Base-by-base conservation (phyloP, 2,797 vertebrate species). In the Gymnothorax javanicus region DNA sequence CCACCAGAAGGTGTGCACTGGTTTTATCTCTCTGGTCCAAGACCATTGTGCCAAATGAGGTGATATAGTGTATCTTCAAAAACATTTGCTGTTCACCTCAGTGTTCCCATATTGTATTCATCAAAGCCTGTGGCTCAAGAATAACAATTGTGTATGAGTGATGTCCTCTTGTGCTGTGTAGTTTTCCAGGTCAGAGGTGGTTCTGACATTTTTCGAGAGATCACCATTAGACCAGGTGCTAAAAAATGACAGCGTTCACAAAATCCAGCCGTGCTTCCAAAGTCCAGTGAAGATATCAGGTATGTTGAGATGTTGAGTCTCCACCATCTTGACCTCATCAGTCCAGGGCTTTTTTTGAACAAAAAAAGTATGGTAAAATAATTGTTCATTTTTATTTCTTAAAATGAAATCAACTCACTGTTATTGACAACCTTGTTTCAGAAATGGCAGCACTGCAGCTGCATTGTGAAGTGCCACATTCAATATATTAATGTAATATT, bases 111-210 rank as follows among this genome's bases (percentile, higher is more conserved):
- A 13, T 71, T 5, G 33, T 33, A 73, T 12, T 4, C 33, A 77
- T 27, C 52, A 43, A 52, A 4, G 33, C 25, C 6, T 13, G 9
- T 43, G 50, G 64, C 15, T 3, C 8, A 56, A n/a, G 20, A 17
- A 59, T 20, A 23, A 58, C 56, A 57, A 20, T 58, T 6, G 23
- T 25, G 11, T 50, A n/a, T 82, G 57, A 62, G n/a, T 86, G 25
- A 81, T 43, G 57, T n/a, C 20, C 50, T 59, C 43, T 43, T 67
- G 59, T 85, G 33, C 50, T n/a, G 17, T 75, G 83, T 90, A 99
- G 98, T 99, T 97, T 94, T 98, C 98, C 84, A 97, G 98, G 93
- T 99, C 98, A 87, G 98, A 99, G 95, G 98, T 99, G 1, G 97
- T 99, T 91, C 95, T 99, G 93, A 99, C 98, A 0, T 99, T 99